A percentile compares a stretch with the other conserved stretches of the same genome.
These are phyloP conservation scores for Lasiurus cinereus DNA, from an alignment of 2,113 vertebrate species.

Conservation along the genomic window DNA sequence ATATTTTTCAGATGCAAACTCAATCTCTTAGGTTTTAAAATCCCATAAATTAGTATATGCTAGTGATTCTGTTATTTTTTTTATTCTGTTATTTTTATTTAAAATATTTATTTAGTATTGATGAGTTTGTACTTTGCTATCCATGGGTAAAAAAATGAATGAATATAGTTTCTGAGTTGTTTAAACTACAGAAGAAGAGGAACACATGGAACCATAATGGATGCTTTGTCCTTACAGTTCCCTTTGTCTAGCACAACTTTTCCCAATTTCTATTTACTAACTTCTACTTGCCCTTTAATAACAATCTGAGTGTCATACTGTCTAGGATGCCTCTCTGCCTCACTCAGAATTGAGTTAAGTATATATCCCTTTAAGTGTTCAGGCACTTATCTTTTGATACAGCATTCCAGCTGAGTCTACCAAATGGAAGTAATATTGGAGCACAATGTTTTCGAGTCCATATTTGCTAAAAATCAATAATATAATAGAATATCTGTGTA, in stretches of 20 bases:
- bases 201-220: not conserved
- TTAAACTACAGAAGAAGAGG: not conserved
- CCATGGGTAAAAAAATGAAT: not conserved
- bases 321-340: conserved; percentile 9
- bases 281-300: not conserved
- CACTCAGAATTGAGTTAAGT: not conserved
- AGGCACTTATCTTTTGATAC: not conserved
- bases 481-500: not conserved
- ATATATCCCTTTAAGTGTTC: not conserved
- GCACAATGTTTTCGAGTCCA: not conserved
- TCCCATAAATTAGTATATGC: not conserved
- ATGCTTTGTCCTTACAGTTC: not conserved
- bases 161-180: not conserved
- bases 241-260: not conserved
- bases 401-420: not conserved
- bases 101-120: conserved; percentile 34
- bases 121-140: not conserved
- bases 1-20: not conserved
- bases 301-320: not conserved
- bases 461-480: conserved; percentile 9
- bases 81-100: conserved; percentile 13
- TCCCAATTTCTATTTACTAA: not conserved
- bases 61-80: not conserved
- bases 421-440: not conserved
- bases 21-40: not conserved